phyloP scores from a whole-genome alignment of 2,888 invertebrate genomes.

The Aromia moschata region DNA sequence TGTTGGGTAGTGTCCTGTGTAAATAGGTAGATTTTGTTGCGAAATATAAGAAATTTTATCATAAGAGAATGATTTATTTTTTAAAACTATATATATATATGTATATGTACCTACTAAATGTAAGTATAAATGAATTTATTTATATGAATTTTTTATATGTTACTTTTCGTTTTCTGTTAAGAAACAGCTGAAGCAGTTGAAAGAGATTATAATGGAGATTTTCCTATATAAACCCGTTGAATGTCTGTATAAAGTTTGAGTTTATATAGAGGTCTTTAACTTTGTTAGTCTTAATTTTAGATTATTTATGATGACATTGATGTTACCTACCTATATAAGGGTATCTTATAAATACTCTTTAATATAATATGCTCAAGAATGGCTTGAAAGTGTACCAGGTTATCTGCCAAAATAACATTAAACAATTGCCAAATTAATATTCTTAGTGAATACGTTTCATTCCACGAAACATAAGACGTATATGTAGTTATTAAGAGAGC shows the following conservation, averaged over 20 bases:
- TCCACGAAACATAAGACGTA: neutral
- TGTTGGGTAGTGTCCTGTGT: slow-evolving; percentile 28
- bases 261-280: slow-evolving; percentile 19
- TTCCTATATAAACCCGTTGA: slow-evolving; percentile 21
- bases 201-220: slow-evolving; percentile 22
- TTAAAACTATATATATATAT: too few relatives aligned
- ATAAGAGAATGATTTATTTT: slow-evolving; percentile 16
- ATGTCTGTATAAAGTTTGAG: slow-evolving; percentile 20
- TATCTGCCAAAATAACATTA: slow-evolving; percentile 28
- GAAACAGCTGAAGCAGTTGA: slow-evolving; percentile 12
- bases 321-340: slow-evolving; percentile 40
- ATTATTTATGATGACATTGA: slow-evolving; percentile 27
- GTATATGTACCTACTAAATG: slow-evolving; percentile 15
- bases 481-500: neutral
- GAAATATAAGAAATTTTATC: slow-evolving; percentile 6
- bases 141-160: slow-evolving; percentile 28
- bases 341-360: slow-evolving; percentile 39
- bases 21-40: slow-evolving; percentile 23
- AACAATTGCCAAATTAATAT: slow-evolving; percentile 25
- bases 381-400: slow-evolving; percentile 35
- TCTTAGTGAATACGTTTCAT: slow-evolving; percentile 2
- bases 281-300: slow-evolving; percentile 21
- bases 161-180: slow-evolving; percentile 8
- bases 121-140: slow-evolving; percentile 30
- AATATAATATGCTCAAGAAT: slow-evolving; percentile 49